A percentile compares a stretch with the other conserved stretches of the same genome.
phyloP scores from a whole-genome alignment of 1,140 invertebrate genomes.

The Hesperophylax magnus region DNA sequence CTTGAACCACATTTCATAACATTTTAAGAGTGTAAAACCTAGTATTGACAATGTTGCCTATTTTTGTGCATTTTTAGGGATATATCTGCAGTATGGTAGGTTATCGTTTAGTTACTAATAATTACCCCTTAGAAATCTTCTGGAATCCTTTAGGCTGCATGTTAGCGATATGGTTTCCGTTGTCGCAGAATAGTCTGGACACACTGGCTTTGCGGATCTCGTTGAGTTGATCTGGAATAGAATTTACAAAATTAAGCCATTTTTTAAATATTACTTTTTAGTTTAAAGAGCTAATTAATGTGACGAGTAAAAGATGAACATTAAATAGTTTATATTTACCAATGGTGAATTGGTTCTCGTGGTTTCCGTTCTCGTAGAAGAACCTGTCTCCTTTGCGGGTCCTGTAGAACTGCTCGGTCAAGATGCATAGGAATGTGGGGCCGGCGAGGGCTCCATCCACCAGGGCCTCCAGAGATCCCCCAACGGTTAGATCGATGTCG shows the following conservation, averaged over 20 bases:
- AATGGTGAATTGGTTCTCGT: conserved; percentile 76
- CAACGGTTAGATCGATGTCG: conserved; percentile 92
- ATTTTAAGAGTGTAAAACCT: too few species aligned
- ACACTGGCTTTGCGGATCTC: conserved; percentile 66
- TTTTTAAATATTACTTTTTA: neutral
- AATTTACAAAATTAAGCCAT: neutral
- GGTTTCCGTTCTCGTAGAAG: conserved; percentile 85
- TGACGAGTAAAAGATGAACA: too few species aligned
- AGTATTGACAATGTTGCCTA: too few species aligned
- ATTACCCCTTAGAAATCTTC: conserved; percentile 52
- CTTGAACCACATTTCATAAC: too few species aligned
- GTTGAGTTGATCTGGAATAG: conserved; percentile 64
- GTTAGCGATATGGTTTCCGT: conserved; percentile 61
- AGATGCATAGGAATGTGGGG: conserved; percentile 93
- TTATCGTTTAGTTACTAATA: too few species aligned
- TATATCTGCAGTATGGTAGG: too few species aligned
- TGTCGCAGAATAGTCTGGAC: conserved; percentile 67
- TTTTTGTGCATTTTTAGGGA: too few species aligned
- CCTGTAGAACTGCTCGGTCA: conserved; percentile 90
- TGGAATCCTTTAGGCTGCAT: conserved; percentile 66
- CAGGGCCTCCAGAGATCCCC: conserved; percentile 84
- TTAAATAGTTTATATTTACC: conserved; percentile 71
- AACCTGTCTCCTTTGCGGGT: conserved; percentile 87
- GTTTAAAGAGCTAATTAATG: too few species aligned
- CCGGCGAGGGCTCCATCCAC: conserved; percentile 86